Evolutionary conservation across 2,888 invertebrate genomes (phyloP).

Genomic region (Rhopalosiphum nymphaeae): DNA sequence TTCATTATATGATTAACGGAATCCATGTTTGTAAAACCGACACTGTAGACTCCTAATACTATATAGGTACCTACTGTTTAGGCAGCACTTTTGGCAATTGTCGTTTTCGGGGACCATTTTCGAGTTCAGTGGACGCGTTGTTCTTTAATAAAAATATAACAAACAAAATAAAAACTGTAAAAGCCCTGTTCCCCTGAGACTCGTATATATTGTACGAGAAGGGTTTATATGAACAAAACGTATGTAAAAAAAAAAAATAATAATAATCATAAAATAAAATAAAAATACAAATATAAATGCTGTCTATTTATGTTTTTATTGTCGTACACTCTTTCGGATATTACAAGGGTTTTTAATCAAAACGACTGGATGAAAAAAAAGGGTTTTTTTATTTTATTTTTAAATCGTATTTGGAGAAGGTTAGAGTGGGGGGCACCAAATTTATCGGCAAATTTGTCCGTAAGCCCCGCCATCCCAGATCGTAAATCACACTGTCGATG

Average conservation of each 20-base stretch:
- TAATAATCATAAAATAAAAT: constrained; percentile 17
- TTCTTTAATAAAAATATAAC: constrained; percentile 48
- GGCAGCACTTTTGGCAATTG: constrained; percentile 4
- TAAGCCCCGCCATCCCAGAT: constrained; percentile 43
- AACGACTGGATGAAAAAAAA: constrained; percentile 54
- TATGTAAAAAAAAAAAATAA: constrained; percentile 35
- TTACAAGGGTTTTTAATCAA: constrained; percentile 64
- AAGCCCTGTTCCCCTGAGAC: constrained; percentile 56
- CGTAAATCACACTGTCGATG: constrained; percentile 64
- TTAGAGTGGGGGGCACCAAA: constrained; percentile 26
- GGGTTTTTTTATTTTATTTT: constrained; percentile 54
- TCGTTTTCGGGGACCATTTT: constrained; percentile 31
- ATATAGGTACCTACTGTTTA: not conserved
- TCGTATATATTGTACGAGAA: constrained; percentile 36
- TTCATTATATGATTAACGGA: constrained; percentile 6
- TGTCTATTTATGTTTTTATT: constrained; percentile 60
- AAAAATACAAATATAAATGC: constrained; percentile 59
- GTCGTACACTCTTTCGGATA: constrained; percentile 49
- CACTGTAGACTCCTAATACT: not conserved
- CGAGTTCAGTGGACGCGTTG: constrained; percentile 22
- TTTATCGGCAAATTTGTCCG: constrained; percentile 65
- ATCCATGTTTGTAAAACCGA: constrained; percentile 30
- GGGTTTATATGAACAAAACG: constrained; percentile 50
- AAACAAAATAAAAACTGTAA: constrained; percentile 45
- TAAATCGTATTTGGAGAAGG: constrained; percentile 55